Evolutionary conservation across 2,113 vertebrate genomes (phyloP).

Genomic region (Tyto alba): DNA sequence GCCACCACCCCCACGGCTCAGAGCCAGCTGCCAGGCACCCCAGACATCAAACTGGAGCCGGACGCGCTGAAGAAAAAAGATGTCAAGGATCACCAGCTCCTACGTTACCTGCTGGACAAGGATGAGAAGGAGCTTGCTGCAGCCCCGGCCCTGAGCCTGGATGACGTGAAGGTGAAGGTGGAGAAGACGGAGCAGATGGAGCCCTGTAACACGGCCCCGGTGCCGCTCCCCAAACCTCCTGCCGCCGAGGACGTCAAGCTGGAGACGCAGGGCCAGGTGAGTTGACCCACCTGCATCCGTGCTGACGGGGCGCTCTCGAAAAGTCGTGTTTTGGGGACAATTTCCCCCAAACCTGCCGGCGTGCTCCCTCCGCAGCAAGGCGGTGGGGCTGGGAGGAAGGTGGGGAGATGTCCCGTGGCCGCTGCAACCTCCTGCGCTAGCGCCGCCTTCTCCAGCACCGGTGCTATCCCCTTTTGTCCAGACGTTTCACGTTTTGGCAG

Average conservation of each 20-base stretch:
- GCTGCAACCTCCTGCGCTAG: neutral
- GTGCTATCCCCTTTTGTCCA: neutral
- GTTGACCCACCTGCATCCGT: neutral
- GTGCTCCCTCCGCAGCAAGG: neutral
- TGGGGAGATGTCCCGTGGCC: neutral
- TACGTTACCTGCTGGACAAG: conserved; percentile 91
- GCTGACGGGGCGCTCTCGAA: neutral
- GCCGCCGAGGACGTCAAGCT: conserved; percentile 67
- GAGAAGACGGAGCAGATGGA: conserved; percentile 79
- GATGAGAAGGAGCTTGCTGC: conserved; percentile 88
- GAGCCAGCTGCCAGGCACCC: conserved; percentile 42
- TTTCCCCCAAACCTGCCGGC: neutral
- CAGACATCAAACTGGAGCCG: conserved; percentile 61
- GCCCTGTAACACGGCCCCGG: conserved; percentile 66
- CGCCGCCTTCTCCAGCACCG: neutral
- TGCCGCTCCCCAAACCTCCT: conserved; percentile 54
- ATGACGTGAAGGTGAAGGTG: conserved; percentile 87
- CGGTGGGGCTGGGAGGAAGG: neutral
- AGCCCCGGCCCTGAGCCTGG: conserved; percentile 84
- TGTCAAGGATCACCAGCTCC: conserved; percentile 91
- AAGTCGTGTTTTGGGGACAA: neutral
- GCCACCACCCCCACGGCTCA: conserved; percentile 25
- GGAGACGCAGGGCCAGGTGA: conserved; percentile 74
- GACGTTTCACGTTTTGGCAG: neutral
- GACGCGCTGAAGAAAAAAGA: conserved; percentile 78